Conservation (phyloP, 2,113 vertebrate species). For the Arenaria interpres region DNA sequence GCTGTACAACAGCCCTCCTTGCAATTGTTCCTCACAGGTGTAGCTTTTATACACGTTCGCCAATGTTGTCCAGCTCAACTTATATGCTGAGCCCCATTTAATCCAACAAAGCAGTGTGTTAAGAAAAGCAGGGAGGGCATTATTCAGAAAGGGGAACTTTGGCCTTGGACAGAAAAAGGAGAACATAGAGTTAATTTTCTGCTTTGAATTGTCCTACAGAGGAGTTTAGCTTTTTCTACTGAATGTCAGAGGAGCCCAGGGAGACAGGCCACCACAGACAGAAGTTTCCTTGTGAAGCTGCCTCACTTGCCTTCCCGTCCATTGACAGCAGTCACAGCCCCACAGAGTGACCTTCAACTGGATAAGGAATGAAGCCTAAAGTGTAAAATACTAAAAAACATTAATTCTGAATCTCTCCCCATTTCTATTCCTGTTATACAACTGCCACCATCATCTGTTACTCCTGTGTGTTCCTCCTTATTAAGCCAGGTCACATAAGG, state of each 20-base stretch:
- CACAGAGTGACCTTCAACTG: not conserved
- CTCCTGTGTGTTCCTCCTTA: not conserved
- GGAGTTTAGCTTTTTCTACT: not conserved
- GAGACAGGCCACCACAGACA: rapidly evolving
- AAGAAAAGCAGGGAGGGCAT: not conserved
- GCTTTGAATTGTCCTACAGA: not conserved
- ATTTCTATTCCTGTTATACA: not conserved
- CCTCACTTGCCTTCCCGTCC: not conserved
- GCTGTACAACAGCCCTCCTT: not conserved
- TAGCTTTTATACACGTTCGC: not conserved
- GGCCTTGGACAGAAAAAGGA: not conserved
- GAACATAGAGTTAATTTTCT: not conserved
- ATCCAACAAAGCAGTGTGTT: not conserved
- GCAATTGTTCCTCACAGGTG: not conserved
- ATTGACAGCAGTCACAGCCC: not conserved
- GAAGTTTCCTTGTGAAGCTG: not conserved
- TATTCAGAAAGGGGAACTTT: not conserved
- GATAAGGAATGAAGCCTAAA: not conserved
- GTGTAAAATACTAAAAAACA: not conserved
- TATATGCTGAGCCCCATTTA: not conserved
- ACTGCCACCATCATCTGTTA: not conserved
- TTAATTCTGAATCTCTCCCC: not conserved
- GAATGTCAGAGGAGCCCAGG: not conserved
- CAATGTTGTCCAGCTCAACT: not conserved
- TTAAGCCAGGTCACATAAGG: not conserved